Percentiles rank a stretch among this genome's conserved stretches.
These are phyloP conservation scores for Muntiacus reevesi DNA, from an alignment of 2,113 vertebrate species.

Conservation along the genomic window DNA sequence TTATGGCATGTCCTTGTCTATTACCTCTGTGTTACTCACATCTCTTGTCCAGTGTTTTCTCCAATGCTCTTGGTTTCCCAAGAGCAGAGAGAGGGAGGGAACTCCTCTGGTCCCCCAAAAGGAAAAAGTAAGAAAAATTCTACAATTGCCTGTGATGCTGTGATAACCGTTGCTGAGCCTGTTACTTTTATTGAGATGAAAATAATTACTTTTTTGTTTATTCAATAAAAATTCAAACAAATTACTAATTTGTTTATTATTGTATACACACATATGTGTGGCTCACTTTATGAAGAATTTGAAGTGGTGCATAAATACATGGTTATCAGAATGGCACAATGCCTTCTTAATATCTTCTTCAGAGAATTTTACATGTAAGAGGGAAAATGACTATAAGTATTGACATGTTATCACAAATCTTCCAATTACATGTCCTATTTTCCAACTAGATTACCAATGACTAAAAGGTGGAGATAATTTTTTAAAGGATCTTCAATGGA, in stretches of 20 bases:
- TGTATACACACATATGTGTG: background rate
- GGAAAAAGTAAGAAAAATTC: background rate
- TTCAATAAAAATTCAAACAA: background rate
- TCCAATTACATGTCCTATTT: background rate
- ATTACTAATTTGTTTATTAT: no score
- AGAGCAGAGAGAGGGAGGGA: background rate
- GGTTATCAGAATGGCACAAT: background rate
- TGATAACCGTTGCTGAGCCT: background rate
- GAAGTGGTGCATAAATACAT: background rate
- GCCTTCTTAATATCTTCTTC: background rate
- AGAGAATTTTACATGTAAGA: background rate
- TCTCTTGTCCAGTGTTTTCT: background rate
- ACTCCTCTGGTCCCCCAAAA: fast-evolving
- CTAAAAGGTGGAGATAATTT: background rate
- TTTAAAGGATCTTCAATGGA: background rate
- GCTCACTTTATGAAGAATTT: slow-evolving; percentile 5
- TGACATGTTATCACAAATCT: background rate
- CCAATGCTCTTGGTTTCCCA: background rate
- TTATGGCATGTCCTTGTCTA: background rate
- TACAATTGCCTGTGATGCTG: background rate
- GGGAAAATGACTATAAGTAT: background rate
- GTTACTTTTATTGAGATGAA: background rate
- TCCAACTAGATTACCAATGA: background rate
- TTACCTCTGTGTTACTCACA: background rate
- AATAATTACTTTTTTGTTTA: background rate